phyloP scores from a whole-genome alignment of 2,113 vertebrate genomes.

The Chrysochloris asiatica region DNA sequence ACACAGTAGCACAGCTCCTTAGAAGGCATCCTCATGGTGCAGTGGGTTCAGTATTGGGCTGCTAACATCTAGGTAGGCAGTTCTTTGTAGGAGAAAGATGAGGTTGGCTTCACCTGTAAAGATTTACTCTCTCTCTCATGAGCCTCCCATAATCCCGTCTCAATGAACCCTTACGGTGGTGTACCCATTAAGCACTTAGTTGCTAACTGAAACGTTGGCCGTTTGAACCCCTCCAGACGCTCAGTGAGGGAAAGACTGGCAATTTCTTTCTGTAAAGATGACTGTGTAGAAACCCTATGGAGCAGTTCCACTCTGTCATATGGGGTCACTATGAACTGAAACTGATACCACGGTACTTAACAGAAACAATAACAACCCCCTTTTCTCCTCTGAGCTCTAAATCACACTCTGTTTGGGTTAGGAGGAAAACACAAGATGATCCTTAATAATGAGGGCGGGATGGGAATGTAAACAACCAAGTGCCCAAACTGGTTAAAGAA shows the following conservation, averaged over 20 bases:
- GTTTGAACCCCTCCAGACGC: background rate
- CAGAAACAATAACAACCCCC: background rate
- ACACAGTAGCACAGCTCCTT: no score
- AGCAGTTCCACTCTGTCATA: background rate
- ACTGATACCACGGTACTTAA: no score
- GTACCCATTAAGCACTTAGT: background rate
- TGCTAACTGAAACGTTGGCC: background rate
- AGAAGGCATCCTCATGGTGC: no score
- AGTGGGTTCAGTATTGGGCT: no score
- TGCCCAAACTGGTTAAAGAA: background rate
- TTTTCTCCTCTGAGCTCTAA: background rate
- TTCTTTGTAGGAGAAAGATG: no score
- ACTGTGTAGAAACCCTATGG: background rate
- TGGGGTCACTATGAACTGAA: background rate
- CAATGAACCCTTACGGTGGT: background rate
- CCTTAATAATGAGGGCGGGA: background rate
- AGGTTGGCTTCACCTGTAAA: background rate
- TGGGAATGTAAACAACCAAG: background rate
- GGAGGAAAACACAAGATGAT: background rate
- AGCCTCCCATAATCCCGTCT: background rate
- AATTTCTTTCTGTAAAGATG: background rate
- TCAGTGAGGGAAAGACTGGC: background rate
- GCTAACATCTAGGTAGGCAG: no score
- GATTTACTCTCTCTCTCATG: background rate
- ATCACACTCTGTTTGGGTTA: background rate